A percentile compares a stretch with the other conserved stretches of the same genome.
Conservation (phyloP, 2,888 invertebrate genomes). For the Melanophora roralis region DNA sequence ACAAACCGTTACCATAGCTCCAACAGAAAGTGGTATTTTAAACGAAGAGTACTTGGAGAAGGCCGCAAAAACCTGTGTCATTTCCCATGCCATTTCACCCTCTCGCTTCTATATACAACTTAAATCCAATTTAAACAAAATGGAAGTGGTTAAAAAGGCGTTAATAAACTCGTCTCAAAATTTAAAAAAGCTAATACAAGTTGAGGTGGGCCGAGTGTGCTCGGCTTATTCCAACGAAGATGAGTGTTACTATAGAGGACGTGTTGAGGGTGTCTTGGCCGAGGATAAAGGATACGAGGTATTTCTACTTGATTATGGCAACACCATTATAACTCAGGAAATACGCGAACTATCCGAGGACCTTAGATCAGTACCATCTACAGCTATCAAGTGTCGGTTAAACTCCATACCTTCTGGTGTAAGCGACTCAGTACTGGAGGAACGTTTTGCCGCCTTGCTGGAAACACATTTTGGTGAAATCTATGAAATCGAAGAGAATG, state of each 20-base stretch:
- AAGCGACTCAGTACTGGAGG: slow-evolving; percentile 66
- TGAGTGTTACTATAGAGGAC: slow-evolving; percentile 91
- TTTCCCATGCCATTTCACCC: slow-evolving; percentile 83
- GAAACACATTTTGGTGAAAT: slow-evolving; percentile 79
- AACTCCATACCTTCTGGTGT: slow-evolving; percentile 66
- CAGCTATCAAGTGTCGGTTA: slow-evolving; percentile 71
- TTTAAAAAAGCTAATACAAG: slow-evolving; percentile 44
- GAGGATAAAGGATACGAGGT: slow-evolving; percentile 84
- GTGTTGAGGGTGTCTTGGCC: slow-evolving; percentile 81
- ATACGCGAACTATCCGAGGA: slow-evolving; percentile 80
- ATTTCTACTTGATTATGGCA: slow-evolving; percentile 84
- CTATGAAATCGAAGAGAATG: slow-evolving; percentile 81
- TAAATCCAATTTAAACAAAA: slow-evolving; percentile 76
- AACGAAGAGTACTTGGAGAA: slow-evolving; percentile 32
- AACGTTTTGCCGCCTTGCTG: slow-evolving; percentile 75
- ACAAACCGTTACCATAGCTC: slow-evolving; percentile 36
- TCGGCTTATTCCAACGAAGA: slow-evolving; percentile 79
- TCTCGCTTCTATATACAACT: slow-evolving; percentile 85
- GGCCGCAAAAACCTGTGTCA: slow-evolving; percentile 79
- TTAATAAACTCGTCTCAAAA: slow-evolving; percentile 51
- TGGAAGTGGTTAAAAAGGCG: slow-evolving; percentile 69
- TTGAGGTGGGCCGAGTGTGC: slow-evolving; percentile 63
- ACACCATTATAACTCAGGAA: slow-evolving; percentile 79
- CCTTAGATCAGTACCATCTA: slow-evolving; percentile 76
- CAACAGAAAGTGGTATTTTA: slow-evolving; percentile 23